Base-by-base conservation (phyloP, 1,140 invertebrate genomes). In the Drosophila repleta region DNA sequence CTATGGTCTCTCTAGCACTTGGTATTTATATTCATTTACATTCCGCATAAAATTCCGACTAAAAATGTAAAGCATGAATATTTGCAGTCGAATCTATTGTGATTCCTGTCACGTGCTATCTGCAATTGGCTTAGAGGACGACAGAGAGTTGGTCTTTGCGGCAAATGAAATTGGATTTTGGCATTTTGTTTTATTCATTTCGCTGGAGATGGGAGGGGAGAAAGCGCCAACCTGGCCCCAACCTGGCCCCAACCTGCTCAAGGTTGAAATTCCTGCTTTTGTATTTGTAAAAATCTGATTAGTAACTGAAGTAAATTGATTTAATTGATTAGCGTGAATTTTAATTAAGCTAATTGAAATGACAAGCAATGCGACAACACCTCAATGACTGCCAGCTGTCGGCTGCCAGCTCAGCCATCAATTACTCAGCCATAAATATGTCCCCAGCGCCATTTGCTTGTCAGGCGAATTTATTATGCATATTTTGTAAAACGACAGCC, bases 371-470 rank as follows among this genome's bases (percentile, higher is more conserved):
- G 11, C 46, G 7, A n/a, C 65, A 62, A 52, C 32, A 46, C 57
- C 18, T 67, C 58, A 49, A 55, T 53, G 37, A 3, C 55, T 56
- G 20, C 53, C 24, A 26, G 32, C 18, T n/a, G n/a, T n/a, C n/a
- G n/a, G n/a, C 37, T 15, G 29, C 29, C 32, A 52, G 45, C 18
- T 8, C 32, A 52, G 45, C 18, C 45, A 49, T 17, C 58, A 63
- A 55, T 67, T 29, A 32, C 13, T 72, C 53, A 57, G 32, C 41
- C 70, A 62, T 68, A 72, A 72, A 72, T 55, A 63, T 72, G 48
- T 60, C 2, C 20, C n/a, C 53, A 32, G 24, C 51, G 2, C 37
- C 62, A 65, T 26, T 65, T 20, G 43, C 29, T 37, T 56, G 53
- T 49, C 55, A 18, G 13, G 32, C 29, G 53, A 32, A 64, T 64